phyloP scores from a whole-genome alignment of 1,140 invertebrate species.

The Bombus impatiens region DNA sequence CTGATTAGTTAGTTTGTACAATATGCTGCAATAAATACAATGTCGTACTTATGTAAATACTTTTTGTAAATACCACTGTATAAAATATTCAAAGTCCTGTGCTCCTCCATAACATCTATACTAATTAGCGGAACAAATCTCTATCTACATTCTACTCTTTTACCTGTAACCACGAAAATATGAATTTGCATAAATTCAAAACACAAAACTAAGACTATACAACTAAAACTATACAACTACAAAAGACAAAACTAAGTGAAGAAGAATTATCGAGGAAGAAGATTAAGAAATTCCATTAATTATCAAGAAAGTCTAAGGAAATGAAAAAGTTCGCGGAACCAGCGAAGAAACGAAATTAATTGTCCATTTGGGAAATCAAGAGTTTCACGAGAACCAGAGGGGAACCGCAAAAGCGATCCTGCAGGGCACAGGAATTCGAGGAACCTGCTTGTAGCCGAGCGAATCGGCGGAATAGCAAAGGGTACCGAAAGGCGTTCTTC shows the following conservation, averaged over 20 bases:
- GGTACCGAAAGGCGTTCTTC: slow-evolving; percentile 54
- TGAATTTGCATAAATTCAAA: background rate
- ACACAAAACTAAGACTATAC: too few relatives aligned
- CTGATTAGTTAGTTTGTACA: too few relatives aligned
- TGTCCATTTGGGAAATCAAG: slow-evolving; percentile 57
- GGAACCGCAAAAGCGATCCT: slow-evolving; percentile 42
- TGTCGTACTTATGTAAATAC: background rate
- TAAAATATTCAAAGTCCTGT: background rate
- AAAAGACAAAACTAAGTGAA: background rate
- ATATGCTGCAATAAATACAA: background rate
- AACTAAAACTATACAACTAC: too few relatives aligned
- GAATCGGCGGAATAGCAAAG: slow-evolving; percentile 62
- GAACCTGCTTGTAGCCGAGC: slow-evolving; percentile 41
- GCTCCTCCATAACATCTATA: background rate
- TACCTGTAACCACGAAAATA: background rate
- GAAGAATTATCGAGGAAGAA: background rate
- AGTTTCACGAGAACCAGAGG: slow-evolving; percentile 38
- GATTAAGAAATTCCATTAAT: background rate
- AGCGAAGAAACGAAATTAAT: slow-evolving; percentile 46
- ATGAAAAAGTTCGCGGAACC: background rate
- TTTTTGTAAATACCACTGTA: background rate
- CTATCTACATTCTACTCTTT: background rate
- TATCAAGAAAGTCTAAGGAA: background rate
- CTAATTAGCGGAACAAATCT: background rate
- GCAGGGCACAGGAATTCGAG: slow-evolving; percentile 58